phyloP scores from a whole-genome alignment of 2,113 vertebrate species.

The Scalopus aquaticus region DNA sequence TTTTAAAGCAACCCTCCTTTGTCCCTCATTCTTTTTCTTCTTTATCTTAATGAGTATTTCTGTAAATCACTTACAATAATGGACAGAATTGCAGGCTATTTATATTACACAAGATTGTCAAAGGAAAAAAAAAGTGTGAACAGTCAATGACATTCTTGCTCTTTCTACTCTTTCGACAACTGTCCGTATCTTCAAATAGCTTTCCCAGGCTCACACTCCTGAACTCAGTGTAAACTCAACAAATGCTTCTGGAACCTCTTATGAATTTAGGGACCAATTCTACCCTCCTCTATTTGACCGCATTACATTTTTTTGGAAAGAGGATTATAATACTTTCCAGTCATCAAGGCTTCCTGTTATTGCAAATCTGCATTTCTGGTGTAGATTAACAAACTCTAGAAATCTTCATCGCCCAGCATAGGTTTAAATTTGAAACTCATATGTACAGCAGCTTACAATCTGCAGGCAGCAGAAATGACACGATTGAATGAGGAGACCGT shows the following conservation, averaged over 20 bases:
- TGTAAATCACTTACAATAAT: conserved; percentile 35
- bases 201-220: conserved; percentile 51
- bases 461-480: background rate
- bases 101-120: background rate
- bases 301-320: conserved; percentile 63
- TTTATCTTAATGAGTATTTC: background rate
- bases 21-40: conserved; percentile 11
- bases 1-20: conserved; percentile 11
- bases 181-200: conserved; percentile 42
- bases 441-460: background rate
- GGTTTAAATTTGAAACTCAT: conserved; percentile 22
- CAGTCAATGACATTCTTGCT: background rate
- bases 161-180: conserved; percentile 39
- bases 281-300: conserved; percentile 25
- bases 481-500: background rate
- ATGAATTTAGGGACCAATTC: conserved; percentile 23
- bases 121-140: conserved; percentile 1
- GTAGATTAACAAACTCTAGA: conserved; percentile 56
- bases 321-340: conserved; percentile 67
- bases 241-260: conserved; percentile 49
- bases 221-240: conserved; percentile 46
- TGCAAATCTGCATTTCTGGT: conserved; percentile 13
- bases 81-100: background rate
- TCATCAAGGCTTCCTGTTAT: conserved; percentile 58
- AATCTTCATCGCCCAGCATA: conserved; percentile 48